Conservation (phyloP, 2,888 invertebrate genomes). For the Macaria notata region DNA sequence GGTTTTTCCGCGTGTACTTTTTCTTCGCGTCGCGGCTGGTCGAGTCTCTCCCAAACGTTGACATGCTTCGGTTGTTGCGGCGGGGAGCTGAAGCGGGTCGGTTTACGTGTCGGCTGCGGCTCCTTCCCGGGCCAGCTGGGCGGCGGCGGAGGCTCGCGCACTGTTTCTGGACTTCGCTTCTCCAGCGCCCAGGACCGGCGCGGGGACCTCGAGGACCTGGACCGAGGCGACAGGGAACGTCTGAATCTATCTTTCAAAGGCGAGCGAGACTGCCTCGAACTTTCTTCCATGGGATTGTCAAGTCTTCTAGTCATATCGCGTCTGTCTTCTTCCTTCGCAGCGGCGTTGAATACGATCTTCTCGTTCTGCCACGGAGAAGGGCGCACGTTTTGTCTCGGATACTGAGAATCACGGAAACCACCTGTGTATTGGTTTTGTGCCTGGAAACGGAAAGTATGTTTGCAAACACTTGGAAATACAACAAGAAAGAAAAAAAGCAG, state of each 20-base stretch:
- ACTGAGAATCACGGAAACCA: slow-evolving; percentile 63
- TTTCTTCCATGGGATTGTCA: slow-evolving; percentile 33
- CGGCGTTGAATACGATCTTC: slow-evolving; percentile 16
- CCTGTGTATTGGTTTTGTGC: slow-evolving; percentile 70
- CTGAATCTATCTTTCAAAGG: slow-evolving; percentile 59
- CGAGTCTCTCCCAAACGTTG: slow-evolving; percentile 24
- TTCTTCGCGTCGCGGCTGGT: slow-evolving; percentile 27
- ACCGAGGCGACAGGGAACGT: slow-evolving; percentile 59
- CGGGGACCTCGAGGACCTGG: slow-evolving; percentile 53
- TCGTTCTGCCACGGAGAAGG: slow-evolving; percentile 49
- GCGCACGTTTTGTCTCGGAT: slow-evolving; percentile 41
- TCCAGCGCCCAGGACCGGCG: slow-evolving; percentile 72
- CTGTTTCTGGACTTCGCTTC: slow-evolving; percentile 60
- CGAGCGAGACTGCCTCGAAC: slow-evolving; percentile 55
- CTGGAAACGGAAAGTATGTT: slow-evolving; percentile 73
- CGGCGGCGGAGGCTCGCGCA: slow-evolving; percentile 60
- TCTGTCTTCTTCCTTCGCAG: slow-evolving; percentile 48
- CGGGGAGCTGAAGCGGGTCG: slow-evolving; percentile 17
- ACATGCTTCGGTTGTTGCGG: slow-evolving; percentile 29
- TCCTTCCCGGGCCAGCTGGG: slow-evolving; percentile 64
- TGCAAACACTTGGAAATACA: slow-evolving; percentile 41
- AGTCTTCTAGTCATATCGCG: slow-evolving; percentile 38
- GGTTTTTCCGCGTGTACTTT: slow-evolving; percentile 19
- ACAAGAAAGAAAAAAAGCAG: neutral
- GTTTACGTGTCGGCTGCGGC: slow-evolving; percentile 25